Base-by-base conservation (phyloP, 2,797 vertebrate species). In the Poecilia gillii region DNA sequence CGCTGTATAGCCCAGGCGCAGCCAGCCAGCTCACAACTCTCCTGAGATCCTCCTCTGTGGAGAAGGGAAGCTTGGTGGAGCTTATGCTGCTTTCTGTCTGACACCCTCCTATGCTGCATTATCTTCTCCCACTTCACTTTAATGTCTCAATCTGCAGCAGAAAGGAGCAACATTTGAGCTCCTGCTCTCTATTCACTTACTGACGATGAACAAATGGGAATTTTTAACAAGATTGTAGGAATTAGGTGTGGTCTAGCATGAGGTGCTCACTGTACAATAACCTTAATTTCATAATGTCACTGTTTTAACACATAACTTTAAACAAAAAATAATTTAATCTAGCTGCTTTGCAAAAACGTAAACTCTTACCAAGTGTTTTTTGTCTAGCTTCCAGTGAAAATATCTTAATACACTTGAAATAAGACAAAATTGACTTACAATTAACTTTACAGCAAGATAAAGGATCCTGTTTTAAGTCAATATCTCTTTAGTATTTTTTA, bases 21-120 rank as follows among this genome's bases (percentile, higher is more conserved):
- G 87, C 84, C 88, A 93, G 90, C 90, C 88, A 92, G 88, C 86
- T 87, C 87, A 88, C 85, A 88, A 91, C 80, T 93, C 94, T 94
- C 94, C 84, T 84, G 94, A 93, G 93, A 90, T 85, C 81, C 78
- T 87, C 87, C 86, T 91, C 76, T 72, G 91, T 80, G 88, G 89
- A 89, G 86, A 85, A 75, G 87, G 83, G 90, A 53, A 91, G 92
- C 91, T 93, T 86, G 87, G 75, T 85, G 90, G 89, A 92, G 92
- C 92, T 94, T 91, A 93, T 89, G 85, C 85, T 89, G 86, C 84
- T 85, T 85, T 90, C 89, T 89, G 84, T 93, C 86, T 92, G 85
- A 91, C 88, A 85, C 76, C 81, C 64, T 90, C 84, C 73, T 83
- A 57, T 91, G 89, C 85, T 84, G 88, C 89, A 74, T 83, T 75